phyloP scores from a whole-genome alignment of 2,797 vertebrate genomes.

The Falco rusticolus region DNA sequence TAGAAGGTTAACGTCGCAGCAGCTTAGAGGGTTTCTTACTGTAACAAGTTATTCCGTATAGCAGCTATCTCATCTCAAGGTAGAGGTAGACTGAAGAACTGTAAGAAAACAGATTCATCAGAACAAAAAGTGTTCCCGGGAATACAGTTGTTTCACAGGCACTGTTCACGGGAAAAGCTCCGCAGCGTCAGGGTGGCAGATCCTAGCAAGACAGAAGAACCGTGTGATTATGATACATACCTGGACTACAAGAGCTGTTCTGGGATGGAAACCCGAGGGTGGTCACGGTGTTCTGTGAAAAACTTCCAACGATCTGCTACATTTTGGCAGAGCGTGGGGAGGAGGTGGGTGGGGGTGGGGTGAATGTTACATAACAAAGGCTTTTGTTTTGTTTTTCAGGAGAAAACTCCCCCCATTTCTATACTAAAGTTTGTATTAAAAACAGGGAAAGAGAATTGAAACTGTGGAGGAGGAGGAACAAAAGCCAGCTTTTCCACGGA shows the following conservation, averaged over 20 bases:
- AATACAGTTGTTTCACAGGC: not conserved
- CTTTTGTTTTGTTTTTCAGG: not conserved
- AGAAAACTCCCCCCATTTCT: not conserved
- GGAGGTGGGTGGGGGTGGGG: not conserved
- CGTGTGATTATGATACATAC: rapidly evolving
- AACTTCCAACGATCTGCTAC: not conserved
- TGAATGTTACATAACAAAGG: not conserved
- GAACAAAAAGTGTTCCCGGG: not conserved
- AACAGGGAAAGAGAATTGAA: not conserved
- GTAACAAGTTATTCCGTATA: not conserved
- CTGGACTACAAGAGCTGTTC: not conserved
- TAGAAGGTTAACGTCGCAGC: not conserved
- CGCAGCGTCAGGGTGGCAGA: not conserved
- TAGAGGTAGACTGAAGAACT: not conserved
- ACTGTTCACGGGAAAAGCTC: not conserved
- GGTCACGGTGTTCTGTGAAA: not conserved
- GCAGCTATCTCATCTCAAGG: not conserved
- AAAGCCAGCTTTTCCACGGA: not conserved
- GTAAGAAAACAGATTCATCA: not conserved
- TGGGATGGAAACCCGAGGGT: not conserved
- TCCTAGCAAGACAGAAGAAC: not conserved
- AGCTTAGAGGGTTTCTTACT: not conserved
- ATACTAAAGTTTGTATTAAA: not conserved
- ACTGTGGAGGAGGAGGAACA: not conserved
- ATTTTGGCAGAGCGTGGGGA: not conserved